Base-by-base conservation (phyloP, 1,140 invertebrate species). In the Magallana gigas region DNA sequence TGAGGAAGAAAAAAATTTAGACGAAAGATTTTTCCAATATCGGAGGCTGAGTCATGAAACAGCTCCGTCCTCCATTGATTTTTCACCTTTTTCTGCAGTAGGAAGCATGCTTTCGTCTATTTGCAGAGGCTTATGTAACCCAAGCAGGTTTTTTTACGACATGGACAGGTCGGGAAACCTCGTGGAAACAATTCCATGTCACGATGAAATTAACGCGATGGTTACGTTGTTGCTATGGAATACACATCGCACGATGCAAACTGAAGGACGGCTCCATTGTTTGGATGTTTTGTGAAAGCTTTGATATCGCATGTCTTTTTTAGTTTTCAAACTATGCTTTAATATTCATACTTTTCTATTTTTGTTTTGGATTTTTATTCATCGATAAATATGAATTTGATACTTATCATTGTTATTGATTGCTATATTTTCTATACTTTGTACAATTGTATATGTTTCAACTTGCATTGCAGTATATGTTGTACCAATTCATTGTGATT, bases 91-190 rank as follows among this genome's bases (percentile, higher is more conserved):
- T 76, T 76, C 23, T 12, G 36, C 68, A 23, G 36, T 12, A 76
- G 68, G 68, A 76, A 76, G 68, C 68, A 76, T 71, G 68, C 23
- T 76, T 76, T 76, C 18, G 68, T 76, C 68, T 76, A 76, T 76
- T 76, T 76, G 36, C 29, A 76, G 68, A 23, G 68, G 68, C 68
- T 76, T 76, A 76, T 23, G 68, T 76, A 76, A 76, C 68, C 1
- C 68, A 11, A 76, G 68, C 23, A 76, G 8, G 68, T 76, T 76
- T 76, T n/a, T 76, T n/a, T 76, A 8, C 68, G 68, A 29, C 36
- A 76, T 76, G 68, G 68, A 76, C 68, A 36, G 68, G 68, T 76
- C 68, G 18, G 23, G 18, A 71, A 76, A 76, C 23, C 23, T 76
- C 68, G 23, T 12, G 23, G 68, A 36, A 29, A 76, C 68, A 23